These are phyloP conservation scores for Sycophila sp. DNA, from an alignment of 1,140 invertebrate genomes.

Conservation along the genomic window DNA sequence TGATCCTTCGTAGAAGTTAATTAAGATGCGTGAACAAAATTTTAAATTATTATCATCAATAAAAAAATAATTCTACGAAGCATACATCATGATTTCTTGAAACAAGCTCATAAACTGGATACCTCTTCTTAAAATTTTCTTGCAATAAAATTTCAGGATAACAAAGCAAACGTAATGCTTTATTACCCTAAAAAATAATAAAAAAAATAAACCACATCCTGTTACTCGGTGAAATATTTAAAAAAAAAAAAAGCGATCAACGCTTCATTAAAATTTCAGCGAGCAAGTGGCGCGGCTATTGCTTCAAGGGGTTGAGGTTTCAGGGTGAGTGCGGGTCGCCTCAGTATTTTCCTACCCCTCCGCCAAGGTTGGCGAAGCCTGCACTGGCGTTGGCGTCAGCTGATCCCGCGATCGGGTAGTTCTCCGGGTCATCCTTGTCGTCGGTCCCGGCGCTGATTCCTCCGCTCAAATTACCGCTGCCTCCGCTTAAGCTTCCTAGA, in stretches of 20 bases:
- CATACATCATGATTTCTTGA: too few relatives aligned
- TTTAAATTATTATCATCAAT: too few relatives aligned
- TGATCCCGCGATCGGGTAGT: conserved; percentile 23
- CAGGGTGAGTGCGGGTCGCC: not conserved
- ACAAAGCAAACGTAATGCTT: too few relatives aligned
- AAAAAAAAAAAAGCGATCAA: too few relatives aligned
- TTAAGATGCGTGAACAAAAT: too few relatives aligned
- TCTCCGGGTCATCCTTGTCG: conserved; percentile 51
- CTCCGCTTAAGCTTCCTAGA: conserved; percentile 67
- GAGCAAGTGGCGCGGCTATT: not conserved
- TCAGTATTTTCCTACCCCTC: conserved; percentile 60
- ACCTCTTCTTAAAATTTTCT: too few relatives aligned
- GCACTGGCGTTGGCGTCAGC: conserved; percentile 43
- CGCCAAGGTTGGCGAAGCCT: conserved; percentile 55
- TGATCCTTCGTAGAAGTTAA: too few relatives aligned
- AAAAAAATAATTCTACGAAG: too few relatives aligned
- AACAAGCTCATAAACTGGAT: too few relatives aligned
- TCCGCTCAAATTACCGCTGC: conserved; percentile 45
- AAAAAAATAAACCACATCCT: not conserved
- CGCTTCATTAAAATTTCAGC: too few relatives aligned
- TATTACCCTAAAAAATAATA: too few relatives aligned
- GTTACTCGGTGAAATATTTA: not conserved
- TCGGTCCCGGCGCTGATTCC: conserved; percentile 47
- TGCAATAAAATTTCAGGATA: too few relatives aligned
- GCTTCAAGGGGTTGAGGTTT: conserved; percentile 17